Percentiles rank a stretch among this genome's conserved stretches.
Evolutionary conservation across 2,888 invertebrate genomes (phyloP).

Genomic region (Cataglyphis altisquamis): DNA sequence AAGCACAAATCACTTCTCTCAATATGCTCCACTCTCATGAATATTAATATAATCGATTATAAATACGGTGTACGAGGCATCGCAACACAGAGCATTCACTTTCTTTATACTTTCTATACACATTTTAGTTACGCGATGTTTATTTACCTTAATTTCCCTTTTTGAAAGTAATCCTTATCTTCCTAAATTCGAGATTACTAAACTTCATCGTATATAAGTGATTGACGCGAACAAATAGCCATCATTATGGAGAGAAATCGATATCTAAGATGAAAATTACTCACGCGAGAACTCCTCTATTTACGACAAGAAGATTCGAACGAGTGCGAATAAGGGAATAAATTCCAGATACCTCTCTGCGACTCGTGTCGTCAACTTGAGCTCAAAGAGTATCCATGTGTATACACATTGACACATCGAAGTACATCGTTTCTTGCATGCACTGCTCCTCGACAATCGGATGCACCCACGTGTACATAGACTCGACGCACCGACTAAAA

Average conservation of each 20-base stretch:
- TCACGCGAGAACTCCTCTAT: not conserved
- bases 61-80: not conserved
- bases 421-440: slow-evolving; percentile 40
- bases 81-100: not conserved
- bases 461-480: slow-evolving; percentile 37
- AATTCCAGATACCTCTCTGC: slow-evolving; percentile 13
- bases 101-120: not conserved
- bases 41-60: slow-evolving; percentile 22
- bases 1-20: slow-evolving; percentile 16
- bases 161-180: not conserved
- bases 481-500: slow-evolving; percentile 36
- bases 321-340: not conserved
- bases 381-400: slow-evolving; percentile 41
- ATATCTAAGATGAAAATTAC: slow-evolving; percentile 29
- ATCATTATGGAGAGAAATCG: not conserved
- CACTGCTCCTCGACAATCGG: slow-evolving; percentile 46
- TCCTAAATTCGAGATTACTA: not conserved
- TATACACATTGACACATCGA: slow-evolving; percentile 44
- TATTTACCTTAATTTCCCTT: slow-evolving; percentile 3
- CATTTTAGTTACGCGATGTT: not conserved
- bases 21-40: not conserved
- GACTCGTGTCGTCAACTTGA: slow-evolving; percentile 2
- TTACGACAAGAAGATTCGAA: slow-evolving; percentile 6
- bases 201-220: not conserved
- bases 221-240: not conserved